Evolutionary conservation across 2,797 vertebrate genomes (phyloP).

Genomic region (Myotis pilosus): DNA sequence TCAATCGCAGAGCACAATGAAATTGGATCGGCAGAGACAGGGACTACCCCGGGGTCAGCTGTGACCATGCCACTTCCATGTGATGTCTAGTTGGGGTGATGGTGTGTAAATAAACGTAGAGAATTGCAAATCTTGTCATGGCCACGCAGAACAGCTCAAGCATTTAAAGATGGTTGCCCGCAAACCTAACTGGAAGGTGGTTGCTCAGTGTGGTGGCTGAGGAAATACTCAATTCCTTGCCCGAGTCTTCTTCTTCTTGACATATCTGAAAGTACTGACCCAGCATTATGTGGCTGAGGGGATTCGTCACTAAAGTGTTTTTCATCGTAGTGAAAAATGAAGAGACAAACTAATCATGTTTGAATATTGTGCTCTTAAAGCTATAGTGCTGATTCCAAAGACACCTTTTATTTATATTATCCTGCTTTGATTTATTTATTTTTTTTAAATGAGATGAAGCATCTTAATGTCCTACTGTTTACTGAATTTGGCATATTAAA

Average conservation of each 20-base stretch:
- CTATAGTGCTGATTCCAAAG: slow-evolving; percentile 58
- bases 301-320: slow-evolving; percentile 85
- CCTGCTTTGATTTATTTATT: slow-evolving; percentile 81
- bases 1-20: slow-evolving; percentile 86
- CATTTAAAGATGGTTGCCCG: slow-evolving; percentile 93
- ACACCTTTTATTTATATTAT: slow-evolving; percentile 76
- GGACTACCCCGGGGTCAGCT: slow-evolving; percentile 91
- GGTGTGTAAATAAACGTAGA: slow-evolving; percentile 95
- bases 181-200: slow-evolving; percentile 92
- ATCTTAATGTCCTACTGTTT: slow-evolving; percentile 80
- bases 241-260: slow-evolving; percentile 82
- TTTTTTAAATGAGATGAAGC: slow-evolving; percentile 77
- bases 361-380: slow-evolving; percentile 78
- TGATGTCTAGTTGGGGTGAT: slow-evolving; percentile 94
- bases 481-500: slow-evolving; percentile 84
- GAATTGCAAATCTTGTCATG: slow-evolving; percentile 92
- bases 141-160: slow-evolving; percentile 90
- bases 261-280: slow-evolving; percentile 88
- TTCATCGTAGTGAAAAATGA: slow-evolving; percentile 82
- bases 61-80: slow-evolving; percentile 86
- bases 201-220: slow-evolving; percentile 85
- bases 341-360: slow-evolving; percentile 77
- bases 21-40: slow-evolving; percentile 95
- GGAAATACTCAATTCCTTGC: slow-evolving; percentile 76
- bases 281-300: slow-evolving; percentile 86